phyloP scores from a whole-genome alignment of 1,140 invertebrate genomes.

The Drosophila punjabiensis region DNA sequence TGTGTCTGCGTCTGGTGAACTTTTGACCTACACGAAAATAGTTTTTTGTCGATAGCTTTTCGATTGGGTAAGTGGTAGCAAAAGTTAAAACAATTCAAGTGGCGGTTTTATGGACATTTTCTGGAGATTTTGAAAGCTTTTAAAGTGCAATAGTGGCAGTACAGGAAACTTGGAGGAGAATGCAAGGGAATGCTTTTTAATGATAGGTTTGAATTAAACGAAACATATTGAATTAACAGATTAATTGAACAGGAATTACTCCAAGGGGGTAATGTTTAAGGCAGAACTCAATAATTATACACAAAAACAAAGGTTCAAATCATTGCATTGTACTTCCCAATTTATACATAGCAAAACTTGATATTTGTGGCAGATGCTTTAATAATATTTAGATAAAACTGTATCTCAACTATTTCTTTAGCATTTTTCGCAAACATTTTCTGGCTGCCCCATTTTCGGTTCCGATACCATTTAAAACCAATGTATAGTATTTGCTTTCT shows the following conservation, averaged over 20 bases:
- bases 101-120: conserved; percentile 7
- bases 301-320: neutral
- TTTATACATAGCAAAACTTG: no score
- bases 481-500: conserved; percentile 1
- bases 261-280: neutral
- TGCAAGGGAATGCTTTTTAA: neutral
- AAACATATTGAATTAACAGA: neutral
- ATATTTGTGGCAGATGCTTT: neutral
- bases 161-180: neutral
- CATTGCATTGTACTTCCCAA: no score
- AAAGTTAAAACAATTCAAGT: conserved; percentile 16
- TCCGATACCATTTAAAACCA: conserved; percentile 3
- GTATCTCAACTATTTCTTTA: neutral
- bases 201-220: neutral
- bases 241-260: neutral
- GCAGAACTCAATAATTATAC: neutral
- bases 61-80: conserved; percentile 14
- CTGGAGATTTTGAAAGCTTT: conserved; percentile 4
- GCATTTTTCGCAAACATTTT: neutral
- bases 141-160: neutral
- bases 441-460: neutral
- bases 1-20: conserved; percentile 51
- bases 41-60: conserved; percentile 5
- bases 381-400: neutral
- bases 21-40: conserved; percentile 65